These are phyloP conservation scores for Cryptoprocta ferox DNA, from an alignment of 2,797 vertebrate species.

Conservation along the genomic window DNA sequence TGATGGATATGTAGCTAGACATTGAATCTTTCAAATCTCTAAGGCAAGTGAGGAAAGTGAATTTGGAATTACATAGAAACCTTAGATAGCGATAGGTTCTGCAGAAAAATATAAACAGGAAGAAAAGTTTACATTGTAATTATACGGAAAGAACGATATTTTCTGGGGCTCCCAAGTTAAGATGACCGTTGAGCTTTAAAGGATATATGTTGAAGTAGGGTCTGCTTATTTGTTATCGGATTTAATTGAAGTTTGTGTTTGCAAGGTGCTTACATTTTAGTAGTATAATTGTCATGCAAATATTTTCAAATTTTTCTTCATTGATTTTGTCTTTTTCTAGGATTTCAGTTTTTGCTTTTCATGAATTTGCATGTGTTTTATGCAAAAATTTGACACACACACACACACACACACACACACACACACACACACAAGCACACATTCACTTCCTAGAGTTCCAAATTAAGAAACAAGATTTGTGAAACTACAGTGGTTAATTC, in stretches of 20 bases:
- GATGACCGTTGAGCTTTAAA: not conserved
- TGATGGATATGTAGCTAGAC: not conserved
- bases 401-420: not conserved
- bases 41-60: not conserved
- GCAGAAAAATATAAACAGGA: not conserved
- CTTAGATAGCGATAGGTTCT: not conserved
- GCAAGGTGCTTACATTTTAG: slow-evolving; percentile 67
- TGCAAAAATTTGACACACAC: slow-evolving; percentile 41
- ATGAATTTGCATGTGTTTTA: slow-evolving; percentile 72
- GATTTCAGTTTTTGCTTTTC: slow-evolving; percentile 75
- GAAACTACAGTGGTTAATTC: not conserved
- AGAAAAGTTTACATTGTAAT: not conserved
- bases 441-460: not conserved
- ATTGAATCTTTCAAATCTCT: not conserved
- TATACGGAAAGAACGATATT: not conserved
- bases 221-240: not conserved
- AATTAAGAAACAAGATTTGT: slow-evolving; percentile 5
- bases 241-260: slow-evolving; percentile 66
- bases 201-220: not conserved
- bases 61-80: not conserved
- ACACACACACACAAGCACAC: not conserved
- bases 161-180: not conserved
- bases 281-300: slow-evolving; percentile 80
- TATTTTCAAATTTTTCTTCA: slow-evolving; percentile 60
- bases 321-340: slow-evolving; percentile 66